Percentiles rank a stretch among this genome's conserved stretches.
Conservation (phyloP, 2,888 invertebrate genomes). For the Branchipolynoe longqiensis region DNA sequence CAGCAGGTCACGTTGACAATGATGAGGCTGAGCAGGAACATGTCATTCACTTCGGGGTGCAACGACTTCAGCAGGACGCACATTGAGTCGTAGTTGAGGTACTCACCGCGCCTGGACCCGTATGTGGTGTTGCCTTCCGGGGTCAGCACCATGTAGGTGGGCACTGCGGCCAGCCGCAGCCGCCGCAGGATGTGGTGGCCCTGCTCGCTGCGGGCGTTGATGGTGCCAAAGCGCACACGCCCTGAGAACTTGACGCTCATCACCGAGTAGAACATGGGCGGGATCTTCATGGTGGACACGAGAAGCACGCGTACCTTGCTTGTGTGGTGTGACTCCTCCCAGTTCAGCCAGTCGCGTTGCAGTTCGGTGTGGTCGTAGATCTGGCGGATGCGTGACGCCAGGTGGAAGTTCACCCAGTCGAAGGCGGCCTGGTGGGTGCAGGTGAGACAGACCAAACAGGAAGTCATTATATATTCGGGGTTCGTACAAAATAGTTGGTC, state of each 20-base stretch:
- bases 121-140: slow-evolving; percentile 81
- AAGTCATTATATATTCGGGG: no score
- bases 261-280: slow-evolving; percentile 84
- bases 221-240: slow-evolving; percentile 82
- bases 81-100: slow-evolving; percentile 82
- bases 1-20: slow-evolving; percentile 82
- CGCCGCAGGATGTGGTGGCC: slow-evolving; percentile 69
- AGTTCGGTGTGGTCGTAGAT: slow-evolving; percentile 79
- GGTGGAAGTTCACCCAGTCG: slow-evolving; percentile 82
- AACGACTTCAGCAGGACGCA: slow-evolving; percentile 82
- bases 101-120: slow-evolving; percentile 81
- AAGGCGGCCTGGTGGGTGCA: slow-evolving; percentile 81
- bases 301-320: slow-evolving; percentile 80
- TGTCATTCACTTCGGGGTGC: slow-evolving; percentile 84
- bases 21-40: slow-evolving; percentile 82
- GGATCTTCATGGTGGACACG: slow-evolving; percentile 81
- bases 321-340: slow-evolving; percentile 66
- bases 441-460: no score
- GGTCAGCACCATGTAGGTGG: slow-evolving; percentile 82
- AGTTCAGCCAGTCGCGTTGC: slow-evolving; percentile 78
- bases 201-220: slow-evolving; percentile 69
- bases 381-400: slow-evolving; percentile 81
- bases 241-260: slow-evolving; percentile 84
- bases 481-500: no score
- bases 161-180: slow-evolving; percentile 69